Percentiles rank a stretch among this genome's conserved stretches.
Conservation (phyloP, 2,113 vertebrate species). For the Chloropsis hardwickii region DNA sequence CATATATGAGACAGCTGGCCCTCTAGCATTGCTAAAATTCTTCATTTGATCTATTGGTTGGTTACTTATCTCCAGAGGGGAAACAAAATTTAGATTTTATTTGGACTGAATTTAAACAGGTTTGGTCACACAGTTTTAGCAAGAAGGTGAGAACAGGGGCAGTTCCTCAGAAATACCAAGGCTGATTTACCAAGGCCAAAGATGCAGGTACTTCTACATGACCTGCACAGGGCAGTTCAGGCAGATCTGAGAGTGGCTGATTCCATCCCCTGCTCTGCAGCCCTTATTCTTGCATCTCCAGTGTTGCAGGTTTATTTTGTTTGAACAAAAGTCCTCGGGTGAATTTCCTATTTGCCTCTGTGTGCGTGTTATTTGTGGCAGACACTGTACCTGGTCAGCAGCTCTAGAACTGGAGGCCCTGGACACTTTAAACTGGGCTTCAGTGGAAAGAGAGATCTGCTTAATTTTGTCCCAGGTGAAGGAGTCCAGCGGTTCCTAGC, state of each 20-base stretch:
- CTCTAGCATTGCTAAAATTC: background rate
- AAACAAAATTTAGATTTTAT: background rate
- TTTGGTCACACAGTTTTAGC: background rate
- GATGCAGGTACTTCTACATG: background rate
- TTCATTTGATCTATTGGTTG: background rate
- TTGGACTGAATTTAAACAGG: background rate
- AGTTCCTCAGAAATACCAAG: background rate
- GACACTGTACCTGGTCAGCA: slow-evolving; percentile 89
- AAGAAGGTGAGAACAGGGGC: background rate
- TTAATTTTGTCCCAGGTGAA: slow-evolving; percentile 91
- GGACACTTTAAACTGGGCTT: slow-evolving; percentile 84
- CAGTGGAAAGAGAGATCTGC: slow-evolving; percentile 92
- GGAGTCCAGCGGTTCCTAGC: slow-evolving; percentile 94
- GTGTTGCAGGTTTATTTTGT: slow-evolving; percentile 77
- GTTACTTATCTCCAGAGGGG: background rate
- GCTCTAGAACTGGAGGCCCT: slow-evolving; percentile 93
- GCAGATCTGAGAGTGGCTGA: background rate
- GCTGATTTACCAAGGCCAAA: background rate
- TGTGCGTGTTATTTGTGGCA: slow-evolving; percentile 95
- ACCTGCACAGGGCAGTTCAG: background rate
- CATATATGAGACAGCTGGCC: background rate
- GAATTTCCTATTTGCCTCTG: slow-evolving; percentile 97
- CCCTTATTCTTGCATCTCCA: slow-evolving; percentile 63
- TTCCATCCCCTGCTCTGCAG: slow-evolving; percentile 55
- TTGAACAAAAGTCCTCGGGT: slow-evolving; percentile 80